Percentiles rank a stretch among this genome's conserved stretches.
Evolutionary conservation across 2,797 vertebrate genomes (phyloP).

Genomic region (Rhinogobio ventralis): DNA sequence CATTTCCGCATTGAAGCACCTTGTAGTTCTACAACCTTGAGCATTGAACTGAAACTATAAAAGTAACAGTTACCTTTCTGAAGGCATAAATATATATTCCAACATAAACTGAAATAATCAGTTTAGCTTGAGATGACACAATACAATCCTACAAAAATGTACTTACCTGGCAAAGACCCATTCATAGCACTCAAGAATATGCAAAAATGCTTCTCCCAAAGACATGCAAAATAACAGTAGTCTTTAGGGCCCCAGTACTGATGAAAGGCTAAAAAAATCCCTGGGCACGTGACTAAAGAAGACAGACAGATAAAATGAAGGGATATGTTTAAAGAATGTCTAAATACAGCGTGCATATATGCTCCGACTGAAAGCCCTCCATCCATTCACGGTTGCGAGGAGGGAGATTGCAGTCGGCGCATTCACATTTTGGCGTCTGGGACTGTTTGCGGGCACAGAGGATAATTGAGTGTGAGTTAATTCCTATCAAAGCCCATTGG

Average conservation of each 20-base stretch:
- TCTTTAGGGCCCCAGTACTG: not conserved
- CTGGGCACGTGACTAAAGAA: not conserved
- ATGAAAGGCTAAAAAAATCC: not conserved
- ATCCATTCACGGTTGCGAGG: conserved; percentile 63
- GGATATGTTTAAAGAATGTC: conserved; percentile 9
- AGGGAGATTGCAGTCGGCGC: conserved; percentile 70
- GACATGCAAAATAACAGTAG: not conserved
- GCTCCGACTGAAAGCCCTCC: conserved; percentile 61
- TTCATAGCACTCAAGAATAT: not conserved
- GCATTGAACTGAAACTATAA: not conserved
- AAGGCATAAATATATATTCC: not conserved
- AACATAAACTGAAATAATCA: not conserved
- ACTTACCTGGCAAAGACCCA: not conserved
- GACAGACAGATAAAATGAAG: not conserved
- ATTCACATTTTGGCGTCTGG: conserved; percentile 68
- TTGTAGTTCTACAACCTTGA: not conserved
- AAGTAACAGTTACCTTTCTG: not conserved
- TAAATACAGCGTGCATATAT: conserved; percentile 33
- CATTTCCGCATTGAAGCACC: not conserved
- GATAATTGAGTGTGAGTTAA: conserved; percentile 80
- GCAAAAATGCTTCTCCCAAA: not conserved
- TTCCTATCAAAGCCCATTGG: conserved; percentile 82
- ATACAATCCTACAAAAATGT: not conserved
- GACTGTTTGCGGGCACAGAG: conserved; percentile 71
- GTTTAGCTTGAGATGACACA: not conserved